phyloP scores from a whole-genome alignment of 2,797 vertebrate genomes.

The Antennarius maculatus region DNA sequence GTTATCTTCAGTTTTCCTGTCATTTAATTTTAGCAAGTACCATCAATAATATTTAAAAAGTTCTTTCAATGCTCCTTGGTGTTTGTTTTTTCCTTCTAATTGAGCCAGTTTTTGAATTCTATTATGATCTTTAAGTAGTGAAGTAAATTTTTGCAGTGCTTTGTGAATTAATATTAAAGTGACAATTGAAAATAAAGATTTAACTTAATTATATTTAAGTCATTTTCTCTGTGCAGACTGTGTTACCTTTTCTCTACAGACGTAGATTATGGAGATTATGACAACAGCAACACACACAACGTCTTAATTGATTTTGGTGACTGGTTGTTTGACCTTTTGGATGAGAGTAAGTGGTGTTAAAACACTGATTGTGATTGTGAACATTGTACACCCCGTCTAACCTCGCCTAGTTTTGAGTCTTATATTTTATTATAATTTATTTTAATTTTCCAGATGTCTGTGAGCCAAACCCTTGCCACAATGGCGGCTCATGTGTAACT shows the following conservation, averaged over 20 bases:
- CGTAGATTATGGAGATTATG: conserved; percentile 24
- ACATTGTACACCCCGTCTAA: neutral
- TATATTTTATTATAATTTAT: neutral
- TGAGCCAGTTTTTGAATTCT: too few relatives aligned
- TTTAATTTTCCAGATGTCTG: conserved; percentile 53
- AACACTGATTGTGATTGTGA: neutral
- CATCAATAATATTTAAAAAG: too few relatives aligned
- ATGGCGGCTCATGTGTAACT: conserved; percentile 58
- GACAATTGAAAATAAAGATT: too few relatives aligned
- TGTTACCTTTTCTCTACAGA: conserved; percentile 27
- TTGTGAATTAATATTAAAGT: too few relatives aligned
- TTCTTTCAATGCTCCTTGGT: too few relatives aligned
- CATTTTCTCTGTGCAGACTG: neutral
- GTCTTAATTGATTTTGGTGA: neutral
- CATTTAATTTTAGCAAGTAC: too few relatives aligned
- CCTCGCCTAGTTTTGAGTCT: neutral
- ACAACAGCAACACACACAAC: neutral
- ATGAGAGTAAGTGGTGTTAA: conserved; percentile 40
- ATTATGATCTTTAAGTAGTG: too few relatives aligned
- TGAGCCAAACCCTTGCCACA: conserved; percentile 68
- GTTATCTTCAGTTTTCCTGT: too few relatives aligned
- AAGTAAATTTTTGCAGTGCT: too few relatives aligned
- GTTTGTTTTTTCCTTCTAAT: too few relatives aligned
- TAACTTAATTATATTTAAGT: neutral
- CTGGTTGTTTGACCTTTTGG: conserved; percentile 59